These are phyloP conservation scores for Mus spicilegus DNA, from an alignment of 2,113 vertebrate genomes.

Conservation along the genomic window DNA sequence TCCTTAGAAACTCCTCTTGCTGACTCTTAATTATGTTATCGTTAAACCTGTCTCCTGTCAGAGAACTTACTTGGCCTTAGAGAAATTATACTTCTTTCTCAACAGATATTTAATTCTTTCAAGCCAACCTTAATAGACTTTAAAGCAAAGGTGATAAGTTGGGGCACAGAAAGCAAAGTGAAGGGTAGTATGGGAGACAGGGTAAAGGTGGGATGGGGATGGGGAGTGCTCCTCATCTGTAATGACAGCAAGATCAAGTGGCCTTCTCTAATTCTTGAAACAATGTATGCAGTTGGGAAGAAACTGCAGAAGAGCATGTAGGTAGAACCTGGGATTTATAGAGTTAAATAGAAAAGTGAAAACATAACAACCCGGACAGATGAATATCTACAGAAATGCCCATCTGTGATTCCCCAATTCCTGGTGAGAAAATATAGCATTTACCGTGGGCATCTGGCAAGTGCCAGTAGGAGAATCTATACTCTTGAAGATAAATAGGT, in stretches of 20 bases:
- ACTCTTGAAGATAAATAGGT: not conserved
- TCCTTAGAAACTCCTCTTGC: conserved; percentile 60
- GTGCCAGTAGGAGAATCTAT: not conserved
- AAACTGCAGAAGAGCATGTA: not conserved
- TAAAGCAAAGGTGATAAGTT: not conserved
- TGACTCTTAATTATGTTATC: conserved; percentile 69
- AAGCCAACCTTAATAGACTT: conserved; percentile 19
- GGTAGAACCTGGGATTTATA: not conserved
- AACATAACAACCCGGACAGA: not conserved
- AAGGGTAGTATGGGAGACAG: not conserved
- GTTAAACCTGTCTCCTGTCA: conserved; percentile 40
- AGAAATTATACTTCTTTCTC: conserved; percentile 41
- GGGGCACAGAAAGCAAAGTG: not conserved
- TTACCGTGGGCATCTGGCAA: not conserved
- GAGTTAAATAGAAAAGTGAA: not conserved
- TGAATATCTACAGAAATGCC: not conserved
- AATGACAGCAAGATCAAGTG: not conserved
- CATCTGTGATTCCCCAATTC: not conserved
- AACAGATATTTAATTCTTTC: conserved; percentile 60
- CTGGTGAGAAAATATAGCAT: not conserved
- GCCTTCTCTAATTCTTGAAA: not conserved
- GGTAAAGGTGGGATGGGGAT: not conserved
- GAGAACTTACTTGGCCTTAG: conserved; percentile 49
- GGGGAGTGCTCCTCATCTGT: not conserved
- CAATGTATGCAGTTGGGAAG: not conserved